These are phyloP conservation scores for Epinephelus malabaricus DNA, from an alignment of 2,797 vertebrate genomes.

Conservation along the genomic window DNA sequence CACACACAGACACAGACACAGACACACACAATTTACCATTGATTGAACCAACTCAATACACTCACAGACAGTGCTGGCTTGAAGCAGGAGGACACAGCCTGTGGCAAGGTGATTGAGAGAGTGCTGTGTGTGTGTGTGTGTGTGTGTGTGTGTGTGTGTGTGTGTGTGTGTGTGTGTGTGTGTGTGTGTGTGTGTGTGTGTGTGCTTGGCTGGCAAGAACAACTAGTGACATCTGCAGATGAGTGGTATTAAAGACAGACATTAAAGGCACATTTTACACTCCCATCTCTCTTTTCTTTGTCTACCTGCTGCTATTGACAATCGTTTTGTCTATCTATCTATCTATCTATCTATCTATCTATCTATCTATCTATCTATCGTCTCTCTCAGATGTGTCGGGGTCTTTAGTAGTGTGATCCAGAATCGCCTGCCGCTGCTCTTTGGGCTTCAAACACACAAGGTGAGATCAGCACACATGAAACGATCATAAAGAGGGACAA, in stretches of 20 bases:
- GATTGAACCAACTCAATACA: slow-evolving; percentile 78
- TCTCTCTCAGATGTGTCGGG: slow-evolving; percentile 79
- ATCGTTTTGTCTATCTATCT: background rate
- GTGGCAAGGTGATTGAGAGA: slow-evolving; percentile 83
- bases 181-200: slow-evolving; percentile 25
- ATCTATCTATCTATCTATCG: slow-evolving; percentile 77
- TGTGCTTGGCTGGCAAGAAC: slow-evolving; percentile 87
- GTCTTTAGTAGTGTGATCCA: slow-evolving; percentile 95
- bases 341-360: slow-evolving; percentile 35
- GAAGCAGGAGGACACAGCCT: slow-evolving; percentile 80
- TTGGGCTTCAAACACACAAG: slow-evolving; percentile 81
- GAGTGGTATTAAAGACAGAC: slow-evolving; percentile 91
- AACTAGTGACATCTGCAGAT: slow-evolving; percentile 94
- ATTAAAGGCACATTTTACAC: slow-evolving; percentile 44
- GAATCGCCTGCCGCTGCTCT: slow-evolving; percentile 94
- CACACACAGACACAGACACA: slow-evolving; percentile 41
- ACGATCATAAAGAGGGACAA: slow-evolving; percentile 59
- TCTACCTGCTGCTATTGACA: slow-evolving; percentile 84
- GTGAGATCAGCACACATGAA: slow-evolving; percentile 72
- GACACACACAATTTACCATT: slow-evolving; percentile 71
- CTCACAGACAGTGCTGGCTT: slow-evolving; percentile 69
- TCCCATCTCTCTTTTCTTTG: slow-evolving; percentile 69
- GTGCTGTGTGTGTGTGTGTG: slow-evolving; percentile 25
- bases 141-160: background rate
- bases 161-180: background rate